Evolutionary conservation across 1,140 invertebrate genomes (phyloP).

Genomic region (Teleogryllus occipitalis): DNA sequence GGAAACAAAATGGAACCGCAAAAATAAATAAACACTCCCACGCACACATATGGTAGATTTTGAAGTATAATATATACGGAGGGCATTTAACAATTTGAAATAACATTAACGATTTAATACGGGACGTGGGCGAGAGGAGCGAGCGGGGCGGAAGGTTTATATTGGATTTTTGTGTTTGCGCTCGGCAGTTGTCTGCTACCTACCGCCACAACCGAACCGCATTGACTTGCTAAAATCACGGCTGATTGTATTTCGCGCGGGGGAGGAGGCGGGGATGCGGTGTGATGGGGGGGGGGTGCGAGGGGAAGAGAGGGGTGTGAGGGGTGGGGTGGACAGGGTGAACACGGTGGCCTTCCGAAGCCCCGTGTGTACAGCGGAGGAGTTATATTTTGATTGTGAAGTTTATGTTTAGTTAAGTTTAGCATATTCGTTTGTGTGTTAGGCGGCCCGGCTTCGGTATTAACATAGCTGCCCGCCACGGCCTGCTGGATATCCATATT

Average conservation of each 20-base stretch:
- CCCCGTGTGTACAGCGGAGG: not conserved
- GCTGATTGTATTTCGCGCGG: not conserved
- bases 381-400: slow-evolving; percentile 6
- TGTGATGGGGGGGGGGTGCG: not conserved
- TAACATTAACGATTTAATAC: slow-evolving; percentile 1
- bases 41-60: not conserved
- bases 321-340: not conserved
- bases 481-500: not conserved
- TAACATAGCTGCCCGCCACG: not conserved
- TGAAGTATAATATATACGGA: not conserved
- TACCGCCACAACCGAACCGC: not conserved
- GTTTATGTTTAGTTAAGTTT: slow-evolving; percentile 6
- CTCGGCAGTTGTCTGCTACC: not conserved
- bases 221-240: not conserved
- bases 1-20: not conserved
- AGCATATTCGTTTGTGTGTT: slow-evolving; percentile 4
- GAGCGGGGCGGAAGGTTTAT: not conserved
- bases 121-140: not conserved
- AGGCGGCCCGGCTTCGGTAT: not conserved
- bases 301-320: not conserved
- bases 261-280: not conserved
- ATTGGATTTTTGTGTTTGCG: slow-evolving; percentile 4
- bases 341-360: not conserved
- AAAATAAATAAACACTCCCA: slow-evolving; percentile 1
- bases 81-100: slow-evolving; percentile 1